Evolutionary conservation across 2,797 vertebrate genomes (phyloP).

Genomic region (Amazona finschi): DNA sequence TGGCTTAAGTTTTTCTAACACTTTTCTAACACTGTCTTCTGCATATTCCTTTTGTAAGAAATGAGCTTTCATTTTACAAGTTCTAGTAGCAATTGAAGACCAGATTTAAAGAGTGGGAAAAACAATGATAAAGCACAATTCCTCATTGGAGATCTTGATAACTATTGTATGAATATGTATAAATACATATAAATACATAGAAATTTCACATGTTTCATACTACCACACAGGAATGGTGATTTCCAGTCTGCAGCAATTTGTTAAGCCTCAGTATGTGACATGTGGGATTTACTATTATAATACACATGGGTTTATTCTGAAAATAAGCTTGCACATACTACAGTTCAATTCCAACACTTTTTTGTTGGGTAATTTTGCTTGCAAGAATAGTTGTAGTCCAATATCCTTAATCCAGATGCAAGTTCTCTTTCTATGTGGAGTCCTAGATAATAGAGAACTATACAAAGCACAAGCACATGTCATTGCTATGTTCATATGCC

Average conservation of each 20-base stretch:
- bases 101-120: not conserved
- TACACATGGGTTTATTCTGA: not conserved
- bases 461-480: not conserved
- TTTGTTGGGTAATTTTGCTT: not conserved
- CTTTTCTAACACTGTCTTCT: not conserved
- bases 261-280: not conserved
- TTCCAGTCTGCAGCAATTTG: not conserved
- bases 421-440: not conserved
- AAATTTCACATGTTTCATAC: not conserved
- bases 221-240: not conserved
- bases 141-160: not conserved
- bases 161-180: not conserved
- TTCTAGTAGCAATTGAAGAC: not conserved
- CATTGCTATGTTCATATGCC: rapidly evolving
- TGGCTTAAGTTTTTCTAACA: not conserved
- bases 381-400: not conserved
- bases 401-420: not conserved
- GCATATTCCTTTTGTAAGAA: not conserved
- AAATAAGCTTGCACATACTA: not conserved
- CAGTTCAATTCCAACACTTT: not conserved
- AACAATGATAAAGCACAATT: not conserved
- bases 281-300: not conserved
- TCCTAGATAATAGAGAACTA: not conserved
- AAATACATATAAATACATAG: not conserved
- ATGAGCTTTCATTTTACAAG: not conserved